A percentile compares a stretch with the other conserved stretches of the same genome.
Conservation (phyloP, 1,140 invertebrate genomes). For the Adelges cooleyi region DNA sequence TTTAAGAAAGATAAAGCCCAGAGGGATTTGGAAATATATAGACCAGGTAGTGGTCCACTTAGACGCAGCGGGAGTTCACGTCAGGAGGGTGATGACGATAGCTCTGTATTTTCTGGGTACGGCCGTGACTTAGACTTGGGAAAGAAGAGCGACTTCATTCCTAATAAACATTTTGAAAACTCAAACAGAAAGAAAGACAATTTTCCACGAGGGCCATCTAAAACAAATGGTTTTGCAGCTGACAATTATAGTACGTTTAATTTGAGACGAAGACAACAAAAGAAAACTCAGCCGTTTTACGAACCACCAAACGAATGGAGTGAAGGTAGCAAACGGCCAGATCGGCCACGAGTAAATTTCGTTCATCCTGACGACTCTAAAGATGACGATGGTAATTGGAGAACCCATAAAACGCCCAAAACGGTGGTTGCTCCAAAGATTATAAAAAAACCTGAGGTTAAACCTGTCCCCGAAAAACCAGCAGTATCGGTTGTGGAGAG, state of each 20-base stretch:
- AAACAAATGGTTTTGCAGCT: neutral
- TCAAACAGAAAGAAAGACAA: slow-evolving; percentile 22
- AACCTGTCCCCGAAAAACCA: slow-evolving; percentile 42
- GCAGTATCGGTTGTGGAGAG: slow-evolving; percentile 39
- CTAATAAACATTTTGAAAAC: slow-evolving; percentile 27
- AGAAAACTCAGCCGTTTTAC: slow-evolving; percentile 16
- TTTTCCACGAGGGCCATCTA: slow-evolving; percentile 9
- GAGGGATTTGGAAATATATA: slow-evolving; percentile 41
- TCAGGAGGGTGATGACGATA: slow-evolving; percentile 6
- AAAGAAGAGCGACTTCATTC: slow-evolving; percentile 22
- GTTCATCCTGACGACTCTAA: slow-evolving; percentile 33
- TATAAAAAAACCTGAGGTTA: slow-evolving; percentile 41
- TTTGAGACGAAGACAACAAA: slow-evolving; percentile 14
- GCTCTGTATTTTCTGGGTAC: slow-evolving; percentile 1
- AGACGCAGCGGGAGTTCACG: slow-evolving; percentile 41
- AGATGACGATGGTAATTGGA: slow-evolving; percentile 39
- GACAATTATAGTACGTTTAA: slow-evolving; percentile 26
- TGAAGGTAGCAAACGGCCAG: neutral
- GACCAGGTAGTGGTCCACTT: slow-evolving; percentile 49
- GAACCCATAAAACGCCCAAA: slow-evolving; percentile 41
- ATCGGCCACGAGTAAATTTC: slow-evolving; percentile 22
- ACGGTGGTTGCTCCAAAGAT: slow-evolving; percentile 43
- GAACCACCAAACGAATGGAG: slow-evolving; percentile 22
- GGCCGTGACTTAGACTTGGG: slow-evolving; percentile 1
- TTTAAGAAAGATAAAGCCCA: slow-evolving; percentile 32